Evolutionary conservation across 2,113 vertebrate species (phyloP), one percentile per base, ranked within the genome.

Genomic region (Nyctereutes procyonoides): DNA sequence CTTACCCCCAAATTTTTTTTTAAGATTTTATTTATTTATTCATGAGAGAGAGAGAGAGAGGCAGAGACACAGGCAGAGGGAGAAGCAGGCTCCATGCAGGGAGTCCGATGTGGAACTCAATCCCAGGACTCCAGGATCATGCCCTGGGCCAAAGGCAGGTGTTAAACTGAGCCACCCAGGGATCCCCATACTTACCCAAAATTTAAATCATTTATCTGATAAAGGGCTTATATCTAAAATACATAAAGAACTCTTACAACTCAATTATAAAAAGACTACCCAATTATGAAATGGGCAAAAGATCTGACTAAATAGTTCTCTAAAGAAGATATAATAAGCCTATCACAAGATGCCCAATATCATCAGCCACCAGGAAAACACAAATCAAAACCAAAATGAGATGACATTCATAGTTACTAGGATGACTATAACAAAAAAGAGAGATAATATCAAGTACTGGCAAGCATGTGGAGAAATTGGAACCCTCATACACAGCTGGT

Each of bases 251-350:
- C 17, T 80, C 79, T 90, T 63, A 87, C 9, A 95, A 76, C 13
- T 88, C 67, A 95, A 77, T 89, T 91, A 76, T 81, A 92, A 88
- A 96, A 86, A 97, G n/a, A 92, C 20, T 92, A 94, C 22, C 14
- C 17, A 71, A 62, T 65, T 24, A 43, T 55, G 35, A 91, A 83
- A 86, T 58, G 20, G 16, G 26, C 43, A 56, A 95, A 91, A 28
- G 20, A 58, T 90, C 14, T 83, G 51, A 88, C 43, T 30, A 87
- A 69, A 76, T 17, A 95, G 67, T 90, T 96, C 30, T 81, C 76
- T 73, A 93, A 96, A 76, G 48, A 91, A 90, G n/a, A 76, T 30
- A 79, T 15, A 96, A 73, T 16, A 58, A 80, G 16, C 60, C 56
- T 24, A 80, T 69, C 55, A 85, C 96, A 96, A 96, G 55, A 97